Conservation (phyloP, 2,797 vertebrate species). For the Sebastes reedi region DNA sequence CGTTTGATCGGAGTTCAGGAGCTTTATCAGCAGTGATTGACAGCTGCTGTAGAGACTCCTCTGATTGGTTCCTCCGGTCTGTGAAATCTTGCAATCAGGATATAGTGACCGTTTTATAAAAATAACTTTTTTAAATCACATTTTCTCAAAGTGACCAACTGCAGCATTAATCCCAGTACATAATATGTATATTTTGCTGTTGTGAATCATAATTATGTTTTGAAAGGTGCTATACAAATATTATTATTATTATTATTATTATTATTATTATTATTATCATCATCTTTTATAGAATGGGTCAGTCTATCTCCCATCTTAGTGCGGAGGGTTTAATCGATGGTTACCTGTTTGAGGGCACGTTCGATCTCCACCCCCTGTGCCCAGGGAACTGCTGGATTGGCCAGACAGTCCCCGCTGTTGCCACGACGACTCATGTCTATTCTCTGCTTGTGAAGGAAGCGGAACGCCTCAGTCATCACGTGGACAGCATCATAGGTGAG, state of each 20-base stretch:
- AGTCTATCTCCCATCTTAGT: not conserved
- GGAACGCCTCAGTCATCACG: slow-evolving; percentile 97
- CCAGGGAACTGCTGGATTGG: slow-evolving; percentile 97
- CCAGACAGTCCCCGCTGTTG: slow-evolving; percentile 95
- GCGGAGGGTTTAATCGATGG: not conserved
- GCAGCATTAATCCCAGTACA: too few relatives aligned
- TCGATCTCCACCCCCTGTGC: slow-evolving; percentile 97
- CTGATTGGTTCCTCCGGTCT: too few relatives aligned
- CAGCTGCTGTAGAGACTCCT: too few relatives aligned
- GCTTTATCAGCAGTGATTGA: too few relatives aligned
- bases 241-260: not conserved
- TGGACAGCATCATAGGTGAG: slow-evolving; percentile 96
- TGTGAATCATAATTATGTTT: not conserved
- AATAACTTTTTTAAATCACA: too few relatives aligned
- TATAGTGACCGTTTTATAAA: too few relatives aligned
- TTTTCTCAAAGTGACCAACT: too few relatives aligned
- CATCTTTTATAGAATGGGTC: not conserved
- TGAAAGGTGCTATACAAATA: not conserved
- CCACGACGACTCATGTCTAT: slow-evolving; percentile 96
- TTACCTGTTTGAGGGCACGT: slow-evolving; percentile 94
- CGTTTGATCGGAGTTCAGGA: too few relatives aligned
- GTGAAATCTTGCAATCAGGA: too few relatives aligned
- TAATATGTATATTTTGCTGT: too few relatives aligned
- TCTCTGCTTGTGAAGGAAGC: slow-evolving; percentile 94
- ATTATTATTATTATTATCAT: too few relatives aligned